Evolutionary conservation across 2,113 vertebrate species (phyloP), one percentile per base, ranked within the genome.

Genomic region (Hypanus sabinus): DNA sequence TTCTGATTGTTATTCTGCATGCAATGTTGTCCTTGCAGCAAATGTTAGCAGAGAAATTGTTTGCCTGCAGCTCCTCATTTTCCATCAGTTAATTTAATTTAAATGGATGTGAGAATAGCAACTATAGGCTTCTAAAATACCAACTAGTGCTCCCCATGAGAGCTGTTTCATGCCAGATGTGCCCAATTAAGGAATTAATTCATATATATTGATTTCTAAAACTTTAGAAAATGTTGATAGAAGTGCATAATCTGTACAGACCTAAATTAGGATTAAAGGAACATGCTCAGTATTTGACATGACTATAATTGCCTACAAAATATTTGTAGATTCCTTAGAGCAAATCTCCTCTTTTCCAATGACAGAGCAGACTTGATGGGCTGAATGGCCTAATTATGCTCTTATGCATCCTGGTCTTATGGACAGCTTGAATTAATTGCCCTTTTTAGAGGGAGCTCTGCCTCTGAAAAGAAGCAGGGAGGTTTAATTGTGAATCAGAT

Each of bases 11-110:
- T 83, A 24, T 20, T 83, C 38, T 22, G 24, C 16, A 22, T 10
- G 33, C 30, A 12, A 14, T 12, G 76, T 55, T 83, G 38, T 27
- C 18, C 38, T 55, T 24, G 38, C 80, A 83, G 80, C 22, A 10
- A 83, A 83, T 83, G 38, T 55, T 83, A 22, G 80, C 46, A 46
- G 80, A 55, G 38, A 83, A 83, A 83, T 83, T 55, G 80, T 46
- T 55, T 83, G 20, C 80, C 76, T n/a, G 76, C 9, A 77, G 76
- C 18, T 12, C 30, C 8, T 76, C 27, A 76, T 76, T 76, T 76
- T 76, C 75, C 30, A n/a, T 76, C 75, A 30, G 46, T 2, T 83
- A 83, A 83, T 83, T 83, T 83, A 83, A 83, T 83, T 83, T 83
- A 83, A 83, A 83, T 83, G 80, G 38, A 55, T 46, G 38, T 55